phyloP scores from a whole-genome alignment of 2,113 vertebrate species.

The Pipra filicauda region DNA sequence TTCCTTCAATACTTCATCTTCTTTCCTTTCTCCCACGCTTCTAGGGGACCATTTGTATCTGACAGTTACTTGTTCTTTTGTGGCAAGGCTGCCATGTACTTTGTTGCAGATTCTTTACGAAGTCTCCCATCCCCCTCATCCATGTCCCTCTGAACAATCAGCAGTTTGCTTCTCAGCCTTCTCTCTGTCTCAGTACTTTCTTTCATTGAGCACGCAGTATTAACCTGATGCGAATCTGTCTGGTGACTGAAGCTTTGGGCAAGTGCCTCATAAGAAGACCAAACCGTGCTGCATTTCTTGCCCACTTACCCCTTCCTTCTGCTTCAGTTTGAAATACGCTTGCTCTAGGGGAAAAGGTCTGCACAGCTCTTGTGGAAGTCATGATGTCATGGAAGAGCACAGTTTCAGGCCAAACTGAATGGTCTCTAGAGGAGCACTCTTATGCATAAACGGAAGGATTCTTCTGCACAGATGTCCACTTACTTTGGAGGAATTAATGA shows the following conservation, averaged over 20 bases:
- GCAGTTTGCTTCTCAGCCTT: neutral
- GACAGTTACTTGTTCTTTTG: conserved; percentile 35
- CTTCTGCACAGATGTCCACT: neutral
- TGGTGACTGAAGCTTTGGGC: neutral
- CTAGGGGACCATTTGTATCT: conserved; percentile 43
- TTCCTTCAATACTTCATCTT: conserved; percentile 43
- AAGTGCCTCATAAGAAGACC: neutral
- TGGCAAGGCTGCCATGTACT: conserved; percentile 25
- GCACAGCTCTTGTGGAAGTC: neutral
- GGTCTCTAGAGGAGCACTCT: neutral
- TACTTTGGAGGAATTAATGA: neutral
- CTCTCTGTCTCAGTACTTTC: neutral
- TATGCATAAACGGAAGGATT: neutral
- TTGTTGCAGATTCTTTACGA: neutral
- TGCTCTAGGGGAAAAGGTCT: neutral
- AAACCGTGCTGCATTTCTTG: neutral
- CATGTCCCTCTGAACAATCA: neutral
- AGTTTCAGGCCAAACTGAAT: neutral
- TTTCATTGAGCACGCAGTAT: neutral
- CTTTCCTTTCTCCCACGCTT: conserved; percentile 40
- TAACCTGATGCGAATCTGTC: neutral
- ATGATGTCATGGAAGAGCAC: neutral
- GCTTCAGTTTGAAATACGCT: neutral
- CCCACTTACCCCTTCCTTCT: neutral
- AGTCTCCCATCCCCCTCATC: neutral